Conservation (phyloP, 2,888 invertebrate genomes). For the Brenthis daphne region DNA sequence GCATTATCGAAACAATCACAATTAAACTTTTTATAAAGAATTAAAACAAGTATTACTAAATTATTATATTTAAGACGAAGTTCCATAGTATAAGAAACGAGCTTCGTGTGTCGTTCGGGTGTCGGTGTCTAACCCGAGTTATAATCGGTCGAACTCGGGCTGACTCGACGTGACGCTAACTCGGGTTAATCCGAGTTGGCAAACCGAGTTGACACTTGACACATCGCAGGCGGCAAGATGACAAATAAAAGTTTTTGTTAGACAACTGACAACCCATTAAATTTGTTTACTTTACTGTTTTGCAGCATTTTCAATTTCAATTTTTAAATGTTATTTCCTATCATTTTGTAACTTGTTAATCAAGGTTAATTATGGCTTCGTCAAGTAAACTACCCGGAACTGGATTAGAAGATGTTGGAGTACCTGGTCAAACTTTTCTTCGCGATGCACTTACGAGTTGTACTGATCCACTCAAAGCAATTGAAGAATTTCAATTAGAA, state of each 20-base stretch:
- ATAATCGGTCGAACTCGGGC: no score
- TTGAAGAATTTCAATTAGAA: constrained; percentile 98
- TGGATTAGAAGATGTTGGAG: constrained; percentile 91
- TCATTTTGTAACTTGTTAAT: neutral
- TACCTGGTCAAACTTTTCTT: constrained; percentile 93
- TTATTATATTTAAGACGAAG: no score
- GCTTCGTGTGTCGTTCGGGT: no score
- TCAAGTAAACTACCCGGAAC: constrained; percentile 78
- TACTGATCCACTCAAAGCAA: constrained; percentile 98
- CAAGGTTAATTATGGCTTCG: constrained; percentile 60
- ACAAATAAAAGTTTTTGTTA: neutral
- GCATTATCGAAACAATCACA: no score
- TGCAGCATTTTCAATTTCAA: constrained; percentile 9
- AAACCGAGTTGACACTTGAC: no score
- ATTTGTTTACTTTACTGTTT: constrained; percentile 11
- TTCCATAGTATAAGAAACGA: no score
- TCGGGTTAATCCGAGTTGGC: no score
- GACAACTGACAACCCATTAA: constrained; percentile 12
- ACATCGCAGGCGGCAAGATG: no score
- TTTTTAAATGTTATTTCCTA: neutral
- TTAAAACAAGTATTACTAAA: no score
- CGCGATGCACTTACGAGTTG: constrained; percentile 96
- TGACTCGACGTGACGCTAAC: no score
- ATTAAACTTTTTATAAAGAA: no score
- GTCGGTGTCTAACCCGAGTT: no score